phyloP scores from a whole-genome alignment of 2,797 vertebrate species.

The Artibeus lituratus region DNA sequence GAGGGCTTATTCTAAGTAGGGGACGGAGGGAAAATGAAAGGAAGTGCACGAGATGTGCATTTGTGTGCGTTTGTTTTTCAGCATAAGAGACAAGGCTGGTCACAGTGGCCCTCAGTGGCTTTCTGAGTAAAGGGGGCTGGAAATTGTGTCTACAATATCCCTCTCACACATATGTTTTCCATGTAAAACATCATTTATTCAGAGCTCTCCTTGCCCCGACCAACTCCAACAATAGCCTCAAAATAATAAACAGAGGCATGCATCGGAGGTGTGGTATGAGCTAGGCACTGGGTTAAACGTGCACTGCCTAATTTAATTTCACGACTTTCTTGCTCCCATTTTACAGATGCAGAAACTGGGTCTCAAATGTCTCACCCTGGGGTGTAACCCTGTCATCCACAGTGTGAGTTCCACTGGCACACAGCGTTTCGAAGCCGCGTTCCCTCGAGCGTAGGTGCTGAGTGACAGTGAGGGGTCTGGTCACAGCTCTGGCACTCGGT shows the following conservation, averaged over 20 bases:
- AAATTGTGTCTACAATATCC: neutral
- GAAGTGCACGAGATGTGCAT: too few species aligned
- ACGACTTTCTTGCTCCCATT: neutral
- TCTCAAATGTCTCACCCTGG: neutral
- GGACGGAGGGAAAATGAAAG: neutral
- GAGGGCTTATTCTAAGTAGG: neutral
- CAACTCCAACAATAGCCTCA: neutral
- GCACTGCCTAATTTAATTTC: neutral
- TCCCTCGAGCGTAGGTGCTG: neutral
- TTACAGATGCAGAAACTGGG: neutral
- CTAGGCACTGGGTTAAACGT: neutral
- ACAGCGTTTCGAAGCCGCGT: neutral
- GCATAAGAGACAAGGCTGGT: neutral
- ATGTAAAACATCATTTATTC: neutral
- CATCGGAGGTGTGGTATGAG: neutral
- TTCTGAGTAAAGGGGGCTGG: neutral
- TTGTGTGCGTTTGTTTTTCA: neutral
- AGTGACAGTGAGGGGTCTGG: neutral
- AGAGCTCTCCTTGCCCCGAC: neutral
- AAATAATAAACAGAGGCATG: neutral
- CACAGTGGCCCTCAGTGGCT: neutral
- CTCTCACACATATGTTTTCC: neutral
- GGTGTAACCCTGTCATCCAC: neutral
- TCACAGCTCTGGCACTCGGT: neutral
- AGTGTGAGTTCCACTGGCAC: neutral